phyloP scores from a whole-genome alignment of 92 coral and sea anemone species.

The Paramuricea clavata region DNA sequence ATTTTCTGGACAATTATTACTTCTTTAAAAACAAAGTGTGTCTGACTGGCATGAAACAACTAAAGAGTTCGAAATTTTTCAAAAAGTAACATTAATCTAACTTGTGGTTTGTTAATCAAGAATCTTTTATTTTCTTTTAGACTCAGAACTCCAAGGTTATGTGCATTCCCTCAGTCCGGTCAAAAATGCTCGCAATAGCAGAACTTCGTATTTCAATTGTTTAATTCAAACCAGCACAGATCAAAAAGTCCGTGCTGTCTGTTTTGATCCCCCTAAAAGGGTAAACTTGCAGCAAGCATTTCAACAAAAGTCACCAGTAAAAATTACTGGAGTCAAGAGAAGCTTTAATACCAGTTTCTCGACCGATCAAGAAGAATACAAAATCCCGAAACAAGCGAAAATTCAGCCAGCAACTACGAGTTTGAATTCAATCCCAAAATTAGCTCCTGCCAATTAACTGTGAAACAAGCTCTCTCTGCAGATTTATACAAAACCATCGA shows the following conservation, averaged over 20 bases:
- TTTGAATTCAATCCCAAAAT: too few species aligned
- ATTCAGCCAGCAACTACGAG: constrained; percentile 58
- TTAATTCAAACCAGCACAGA: constrained; percentile 46
- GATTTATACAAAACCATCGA: constrained; percentile 59
- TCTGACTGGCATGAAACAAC: too few species aligned
- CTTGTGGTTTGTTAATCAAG: too few species aligned
- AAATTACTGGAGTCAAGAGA: constrained; percentile 45
- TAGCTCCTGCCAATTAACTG: constrained; percentile 45
- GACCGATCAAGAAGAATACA: constrained; percentile 48
- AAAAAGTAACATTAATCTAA: too few species aligned
- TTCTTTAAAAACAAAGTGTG: too few species aligned
- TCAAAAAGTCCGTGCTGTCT: constrained; percentile 37
- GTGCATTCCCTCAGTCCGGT: constrained; percentile 54
- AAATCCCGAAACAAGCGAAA: constrained; percentile 56
- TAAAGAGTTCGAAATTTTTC: too few species aligned
- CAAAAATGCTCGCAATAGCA: constrained; percentile 25
- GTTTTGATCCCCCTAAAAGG: constrained; percentile 25
- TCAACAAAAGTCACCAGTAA: constrained; percentile 43
- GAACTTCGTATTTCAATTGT: constrained; percentile 44
- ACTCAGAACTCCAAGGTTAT: constrained; percentile 40
- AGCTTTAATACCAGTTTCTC: constrained; percentile 47
- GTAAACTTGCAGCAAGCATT: constrained; percentile 44
- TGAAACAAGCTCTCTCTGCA: constrained; percentile 58
- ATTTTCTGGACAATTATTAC: too few species aligned
- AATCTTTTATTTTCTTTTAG: not conserved